Evolutionary conservation across 1,140 invertebrate genomes (phyloP).

Genomic region (Drosophila ogumai): DNA sequence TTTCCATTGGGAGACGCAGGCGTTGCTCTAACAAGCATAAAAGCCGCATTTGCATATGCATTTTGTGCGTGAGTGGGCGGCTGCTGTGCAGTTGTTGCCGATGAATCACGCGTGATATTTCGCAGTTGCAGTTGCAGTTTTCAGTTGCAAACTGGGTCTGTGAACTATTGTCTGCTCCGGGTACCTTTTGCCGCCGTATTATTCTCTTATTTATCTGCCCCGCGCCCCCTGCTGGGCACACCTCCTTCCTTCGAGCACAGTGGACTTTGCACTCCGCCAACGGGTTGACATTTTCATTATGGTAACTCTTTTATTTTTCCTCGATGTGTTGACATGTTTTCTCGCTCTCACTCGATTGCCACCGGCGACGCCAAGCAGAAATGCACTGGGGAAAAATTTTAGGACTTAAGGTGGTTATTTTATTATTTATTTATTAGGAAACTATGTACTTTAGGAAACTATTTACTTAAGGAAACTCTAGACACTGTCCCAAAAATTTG

Average conservation of each 20-base stretch:
- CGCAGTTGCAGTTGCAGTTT: slow-evolving; percentile 51
- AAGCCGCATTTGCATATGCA: slow-evolving; percentile 60
- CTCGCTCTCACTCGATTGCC: slow-evolving; percentile 49
- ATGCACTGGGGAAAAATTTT: background rate
- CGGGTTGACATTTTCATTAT: slow-evolving; percentile 80
- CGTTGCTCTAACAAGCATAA: slow-evolving; percentile 75
- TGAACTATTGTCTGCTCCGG: slow-evolving; percentile 53
- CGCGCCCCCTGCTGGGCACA: background rate
- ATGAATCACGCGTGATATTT: slow-evolving; percentile 78
- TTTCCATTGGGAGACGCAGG: slow-evolving; percentile 44
- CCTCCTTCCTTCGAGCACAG: slow-evolving; percentile 3
- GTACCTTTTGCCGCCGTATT: slow-evolving; percentile 31
- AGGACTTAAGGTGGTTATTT: background rate
- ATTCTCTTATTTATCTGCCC: slow-evolving; percentile 55
- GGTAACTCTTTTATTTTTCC: slow-evolving; percentile 39
- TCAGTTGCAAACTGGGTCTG: slow-evolving; percentile 39
- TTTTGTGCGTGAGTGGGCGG: slow-evolving; percentile 61
- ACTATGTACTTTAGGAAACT: too few species aligned
- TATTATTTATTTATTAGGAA: too few species aligned
- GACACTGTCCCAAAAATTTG: background rate
- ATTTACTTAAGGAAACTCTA: too few species aligned
- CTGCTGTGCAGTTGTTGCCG: slow-evolving; percentile 41
- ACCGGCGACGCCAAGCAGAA: slow-evolving; percentile 46
- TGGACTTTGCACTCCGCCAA: slow-evolving; percentile 71
- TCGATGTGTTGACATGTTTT: slow-evolving; percentile 47